Base-by-base conservation (phyloP, 2,797 vertebrate species). In the Pantherophis vulpinus region DNA sequence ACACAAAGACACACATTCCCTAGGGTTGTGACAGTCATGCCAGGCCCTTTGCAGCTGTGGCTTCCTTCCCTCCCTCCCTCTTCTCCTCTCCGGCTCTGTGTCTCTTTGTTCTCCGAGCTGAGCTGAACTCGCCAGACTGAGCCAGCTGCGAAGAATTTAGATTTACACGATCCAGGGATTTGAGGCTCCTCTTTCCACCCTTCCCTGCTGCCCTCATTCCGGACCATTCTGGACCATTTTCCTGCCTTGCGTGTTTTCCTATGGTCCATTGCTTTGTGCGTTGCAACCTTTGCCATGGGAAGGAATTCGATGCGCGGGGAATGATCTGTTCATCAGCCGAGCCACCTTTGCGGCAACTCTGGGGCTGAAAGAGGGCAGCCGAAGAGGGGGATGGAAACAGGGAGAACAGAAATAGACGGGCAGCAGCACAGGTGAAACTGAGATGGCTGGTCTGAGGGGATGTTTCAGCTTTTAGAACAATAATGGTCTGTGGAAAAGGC, bases 71-170 rank as follows among this genome's bases (percentile, higher is more conserved):
- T 61, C 61, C 27, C 70, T 3, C 42, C 13, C 61, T 42, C 42
- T 12, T 37, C 89, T 32, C 47, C 55, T 88, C 59, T n/a, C 94
- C 61, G 0, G 37, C 79, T 91, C 88, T 92, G 86, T 32, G 88
- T 47, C 61, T 87, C 29, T 42, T 2, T 0, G 79, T 1, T 92
- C 92, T 56, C 89, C 16, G n/a, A 51, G 42, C 14, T 83, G 87
- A 92, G 94, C 93, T 92, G 74, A 83, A 12, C 37, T 42, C 9
- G 91, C 42, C 54, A 0, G 88, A 79, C 91, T 86, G 90, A 88
- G 58, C 20, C 96, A 96, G 95, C 95, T 95, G 96, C 90, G 83
- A 32, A 51, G 90, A 90, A 88, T 83, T 58, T 63, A 61, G 25
- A 18, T 74, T 87, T 89, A 74, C 0, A 0, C 54, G 2, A 20